Evolutionary conservation across 2,888 invertebrate genomes (phyloP).

Genomic region (Spilarctia lutea): DNA sequence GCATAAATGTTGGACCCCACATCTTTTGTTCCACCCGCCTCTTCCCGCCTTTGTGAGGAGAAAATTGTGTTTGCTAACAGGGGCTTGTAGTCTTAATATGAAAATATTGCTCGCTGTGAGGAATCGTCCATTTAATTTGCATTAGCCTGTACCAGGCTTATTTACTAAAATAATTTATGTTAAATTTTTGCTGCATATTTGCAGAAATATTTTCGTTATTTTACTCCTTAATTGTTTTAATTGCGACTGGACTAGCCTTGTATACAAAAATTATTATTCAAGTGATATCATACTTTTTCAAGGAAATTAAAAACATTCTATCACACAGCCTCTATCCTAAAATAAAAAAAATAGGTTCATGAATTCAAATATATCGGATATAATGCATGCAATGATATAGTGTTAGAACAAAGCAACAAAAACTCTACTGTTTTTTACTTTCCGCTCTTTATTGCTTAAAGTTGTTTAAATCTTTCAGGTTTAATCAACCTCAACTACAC

Average conservation of each 20-base stretch:
- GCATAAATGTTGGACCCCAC: constrained; percentile 25
- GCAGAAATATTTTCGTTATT: neutral
- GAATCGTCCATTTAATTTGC: constrained; percentile 77
- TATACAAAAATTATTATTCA: neutral
- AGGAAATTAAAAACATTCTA: neutral
- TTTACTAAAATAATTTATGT: constrained; percentile 53
- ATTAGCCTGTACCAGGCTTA: constrained; percentile 61
- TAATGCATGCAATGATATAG: neutral
- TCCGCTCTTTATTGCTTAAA: constrained; percentile 21
- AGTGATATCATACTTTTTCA: neutral
- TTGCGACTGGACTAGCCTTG: neutral
- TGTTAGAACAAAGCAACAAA: neutral
- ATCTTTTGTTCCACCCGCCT: constrained; percentile 30
- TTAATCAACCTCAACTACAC: constrained; percentile 11
- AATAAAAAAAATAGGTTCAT: neutral
- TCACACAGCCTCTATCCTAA: neutral
- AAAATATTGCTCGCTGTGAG: constrained; percentile 77
- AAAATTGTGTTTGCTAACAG: constrained; percentile 77
- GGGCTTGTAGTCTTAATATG: constrained; percentile 74
- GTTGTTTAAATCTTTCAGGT: constrained; percentile 6
- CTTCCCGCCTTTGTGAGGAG: constrained; percentile 50
- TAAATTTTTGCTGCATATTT: constrained; percentile 23
- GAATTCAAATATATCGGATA: neutral
- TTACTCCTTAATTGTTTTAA: neutral
- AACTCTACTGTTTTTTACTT: neutral